Base-by-base conservation (phyloP, 2,888 invertebrate genomes). In the Amphipyra tragopoginis region DNA sequence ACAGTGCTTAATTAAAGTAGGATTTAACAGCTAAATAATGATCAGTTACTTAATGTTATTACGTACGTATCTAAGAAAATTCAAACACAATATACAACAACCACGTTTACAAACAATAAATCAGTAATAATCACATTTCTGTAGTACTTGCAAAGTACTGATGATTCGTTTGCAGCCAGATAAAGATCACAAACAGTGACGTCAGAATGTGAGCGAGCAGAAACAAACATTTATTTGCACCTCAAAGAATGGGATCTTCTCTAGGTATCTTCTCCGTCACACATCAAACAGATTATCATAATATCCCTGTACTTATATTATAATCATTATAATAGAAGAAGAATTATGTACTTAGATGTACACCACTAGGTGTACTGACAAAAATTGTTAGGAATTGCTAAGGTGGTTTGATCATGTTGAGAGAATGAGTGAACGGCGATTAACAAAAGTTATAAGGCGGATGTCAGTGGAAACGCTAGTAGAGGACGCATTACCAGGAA, bases 11-110 rank as follows among this genome's bases (percentile, higher is more conserved):
- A 39, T 56, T 60, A 62, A 70, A 59, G 44, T 67, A 63, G 49
- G 9, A 65, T 43, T 10, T 26, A 33, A 34, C 65, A 39, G 13
- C 14, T n/a, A 57, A 13, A 39, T 26, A 53, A 42, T 53, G n/a
- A 64, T 50, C 26, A 42, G 34, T 45, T 13, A 29, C 29, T 11
- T 36, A 49, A 21, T 21, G 1, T 14, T 45, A 34, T 33, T 38
- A 33, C 26, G 29, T 40, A 14, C 7, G 40, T 57, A 55, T 57
- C 14, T 54, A 36, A 44, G 33, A 56, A 43, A 58, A 44, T 11
- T 21, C 50, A 50, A 51, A 51, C 51, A 69, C 69, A 52, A 43
- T 72, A 75, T 68, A 72, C 75, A 66, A 77, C 60, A 77, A 77
- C 36, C 47, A 67, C 29, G 52, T 38, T 34, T 40, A 56, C n/a